Evolutionary conservation across 2,888 invertebrate genomes (phyloP), one percentile per base, ranked within the genome.

Genomic region (Agriopis leucophaearia): DNA sequence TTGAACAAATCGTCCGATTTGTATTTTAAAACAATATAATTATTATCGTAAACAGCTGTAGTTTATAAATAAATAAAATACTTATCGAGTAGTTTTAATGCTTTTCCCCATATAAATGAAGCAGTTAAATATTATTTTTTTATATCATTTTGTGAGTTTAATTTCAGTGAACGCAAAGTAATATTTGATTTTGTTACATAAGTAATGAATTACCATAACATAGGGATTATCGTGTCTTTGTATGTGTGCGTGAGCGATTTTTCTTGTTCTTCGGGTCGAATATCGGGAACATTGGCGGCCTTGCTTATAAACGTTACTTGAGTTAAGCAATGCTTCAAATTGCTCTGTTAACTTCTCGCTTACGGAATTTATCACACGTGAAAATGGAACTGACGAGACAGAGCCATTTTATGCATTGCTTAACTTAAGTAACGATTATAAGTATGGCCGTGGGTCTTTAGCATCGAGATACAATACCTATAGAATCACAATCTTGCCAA

Each of bases 161-260:
- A 76, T 82, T 83, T 83, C 85, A 82, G 83, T 86, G 86, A 86
- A 86, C 82, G 82, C 79, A 80, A 78, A 58, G 55, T 64, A 55
- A 45, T 64, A 44, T 74, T 83, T 77, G 76, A 78, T 83, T 88
- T 83, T 80, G 83, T 88, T 85, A 86, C 85, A 76, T 86, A 84
- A 81, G 85, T 85, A 88, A 85, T 86, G 81, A 87, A 86, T 87
- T 88, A 89, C 90, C 88, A 88, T 89, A 86, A 84, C 80, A 80
- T 89, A 88, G 85, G 80, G 77, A 80, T 79, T 86, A 83, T 84
- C 81, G 87, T 85, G 88, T 88, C 86, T 84, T 78, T 88, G 81
- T 87, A 81, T 87, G 89, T 88, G 87, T 87, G 27, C 27, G 87
- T 89, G 64, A 60, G 82, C 74, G 73, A 73, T 76, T 75, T 74